Conservation (phyloP, 2,797 vertebrate genomes). For the Catharus ustulatus region DNA sequence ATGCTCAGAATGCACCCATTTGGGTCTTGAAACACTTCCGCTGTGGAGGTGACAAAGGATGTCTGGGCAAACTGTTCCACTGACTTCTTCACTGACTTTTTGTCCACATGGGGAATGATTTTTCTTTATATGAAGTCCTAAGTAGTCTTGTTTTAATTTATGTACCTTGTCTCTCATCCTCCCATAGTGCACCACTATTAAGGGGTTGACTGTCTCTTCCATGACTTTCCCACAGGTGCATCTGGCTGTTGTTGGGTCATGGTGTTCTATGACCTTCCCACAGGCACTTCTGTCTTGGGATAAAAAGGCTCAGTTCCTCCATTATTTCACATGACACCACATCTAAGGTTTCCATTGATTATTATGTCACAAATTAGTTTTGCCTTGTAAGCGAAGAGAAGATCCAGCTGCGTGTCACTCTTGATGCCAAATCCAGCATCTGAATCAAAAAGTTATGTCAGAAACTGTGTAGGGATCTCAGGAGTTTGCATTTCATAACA, state of each 20-base stretch:
- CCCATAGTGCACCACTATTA: accelerated
- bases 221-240: background rate
- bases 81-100: background rate
- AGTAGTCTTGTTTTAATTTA: background rate
- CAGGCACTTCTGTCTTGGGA: background rate
- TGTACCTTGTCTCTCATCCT: background rate
- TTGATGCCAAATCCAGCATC: background rate
- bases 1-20: background rate
- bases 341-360: background rate
- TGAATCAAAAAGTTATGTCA: background rate
- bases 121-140: background rate
- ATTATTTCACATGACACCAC: background rate
- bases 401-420: background rate
- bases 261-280: background rate
- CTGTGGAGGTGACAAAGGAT: background rate
- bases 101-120: background rate
- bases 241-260: background rate
- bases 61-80: background rate
- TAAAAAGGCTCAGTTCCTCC: background rate
- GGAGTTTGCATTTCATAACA: background rate
- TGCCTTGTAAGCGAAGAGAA: background rate
- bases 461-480: background rate
- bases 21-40: background rate
- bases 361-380: background rate
- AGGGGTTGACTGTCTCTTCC: background rate